Base-by-base conservation (phyloP, 1,140 invertebrate genomes). In the Hyphantria cunea region DNA sequence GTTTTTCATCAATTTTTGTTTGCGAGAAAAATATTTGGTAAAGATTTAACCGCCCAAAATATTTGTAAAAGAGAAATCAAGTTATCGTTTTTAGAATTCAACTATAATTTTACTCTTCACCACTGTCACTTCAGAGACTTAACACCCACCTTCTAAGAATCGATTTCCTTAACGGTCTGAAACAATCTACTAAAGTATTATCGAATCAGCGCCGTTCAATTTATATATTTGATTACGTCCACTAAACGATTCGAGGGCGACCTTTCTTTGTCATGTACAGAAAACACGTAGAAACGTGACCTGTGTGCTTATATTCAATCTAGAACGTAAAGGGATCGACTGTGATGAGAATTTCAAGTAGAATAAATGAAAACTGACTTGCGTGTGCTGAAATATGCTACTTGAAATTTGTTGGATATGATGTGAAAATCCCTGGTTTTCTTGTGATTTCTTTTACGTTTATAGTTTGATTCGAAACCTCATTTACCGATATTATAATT, bases 231-330 rank as follows among this genome's bases (percentile, higher is more conserved):
- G 54, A 58, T 58, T 58, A 58, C 44, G 54, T 48, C 42, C 54
- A 48, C 54, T 58, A 58, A 58, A 58, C 54, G 54, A 15, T 48
- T 48, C 33, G 44, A 44, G 37, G 9, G 37, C 8, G 53, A 56
- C 53, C 54, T 58, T 58, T 34, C 44, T 58, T 58, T 58, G 31
- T 48, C 54, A 44, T 12, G 53, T 58, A 34, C 51, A 58, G 65
- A 63, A 64, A 67, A 67, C 65, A 67, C 39, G 37, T 50, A 11
- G 32, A 9, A 17, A 65, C 68, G 68, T 70, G 68, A 70, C 64
- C 47, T 17, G 68, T 56, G 37, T 69, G 55, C 41, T 52, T 68
- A 69, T 69, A 69, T 69, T 69, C 67, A 69, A 69, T 69, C 52
- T 53, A 17, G 37, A 47, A 52, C 12, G 52, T 56, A 13, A 64